A percentile compares a stretch with the other conserved stretches of the same genome.
Evolutionary conservation across 2,888 invertebrate species (phyloP).

Genomic region (Laothoe populi): DNA sequence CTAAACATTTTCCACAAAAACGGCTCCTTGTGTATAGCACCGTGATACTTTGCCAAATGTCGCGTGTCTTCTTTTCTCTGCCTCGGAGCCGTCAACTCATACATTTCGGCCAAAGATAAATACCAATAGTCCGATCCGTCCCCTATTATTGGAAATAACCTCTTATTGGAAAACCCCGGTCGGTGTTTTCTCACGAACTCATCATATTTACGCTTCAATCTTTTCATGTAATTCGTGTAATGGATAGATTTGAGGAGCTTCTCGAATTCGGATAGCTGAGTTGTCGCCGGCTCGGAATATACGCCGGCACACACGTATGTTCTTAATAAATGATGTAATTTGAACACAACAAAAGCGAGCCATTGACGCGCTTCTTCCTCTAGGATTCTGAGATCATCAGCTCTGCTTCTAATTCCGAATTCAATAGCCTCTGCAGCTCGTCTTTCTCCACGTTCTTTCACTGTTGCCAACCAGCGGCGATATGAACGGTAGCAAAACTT

Average conservation of each 20-base stretch:
- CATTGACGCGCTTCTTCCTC: slow-evolving; percentile 77
- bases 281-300: slow-evolving; percentile 64
- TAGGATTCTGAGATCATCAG: slow-evolving; percentile 69
- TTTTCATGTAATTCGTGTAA: slow-evolving; percentile 74
- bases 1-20: slow-evolving; percentile 71
- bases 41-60: slow-evolving; percentile 61
- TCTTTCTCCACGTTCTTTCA: slow-evolving; percentile 69
- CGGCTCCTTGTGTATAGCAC: slow-evolving; percentile 65
- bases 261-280: slow-evolving; percentile 72
- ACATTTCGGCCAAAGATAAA: slow-evolving; percentile 78
- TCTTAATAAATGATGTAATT: slow-evolving; percentile 74
- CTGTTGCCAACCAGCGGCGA: slow-evolving; percentile 69
- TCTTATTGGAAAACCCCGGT: slow-evolving; percentile 72
- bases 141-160: slow-evolving; percentile 76
- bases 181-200: slow-evolving; percentile 75
- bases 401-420: slow-evolving; percentile 69
- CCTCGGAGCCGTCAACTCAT: slow-evolving; percentile 64
- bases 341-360: slow-evolving; percentile 77
- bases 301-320: slow-evolving; percentile 70
- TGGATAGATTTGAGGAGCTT: slow-evolving; percentile 72
- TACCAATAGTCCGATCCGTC: slow-evolving; percentile 80
- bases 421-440: slow-evolving; percentile 72
- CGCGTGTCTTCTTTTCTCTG: slow-evolving; percentile 50
- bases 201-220: slow-evolving; percentile 70
- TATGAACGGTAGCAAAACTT: slow-evolving; percentile 74